Conservation (phyloP, 92 coral and sea anemone genomes). For the Meandrina meandrites region DNA sequence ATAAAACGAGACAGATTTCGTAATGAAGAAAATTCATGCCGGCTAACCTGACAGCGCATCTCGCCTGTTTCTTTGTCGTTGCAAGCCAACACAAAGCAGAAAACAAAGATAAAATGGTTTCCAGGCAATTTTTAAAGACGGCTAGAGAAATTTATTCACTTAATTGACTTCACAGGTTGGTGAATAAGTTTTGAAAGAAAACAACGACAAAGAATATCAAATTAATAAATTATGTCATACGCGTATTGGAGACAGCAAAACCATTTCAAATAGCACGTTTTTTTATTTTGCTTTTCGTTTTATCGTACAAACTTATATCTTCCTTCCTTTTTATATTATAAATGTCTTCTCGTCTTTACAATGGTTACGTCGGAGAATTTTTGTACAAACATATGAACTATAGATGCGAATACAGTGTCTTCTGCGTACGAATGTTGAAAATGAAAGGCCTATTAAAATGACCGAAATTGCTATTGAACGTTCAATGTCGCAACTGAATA, state of each 20-base stretch:
- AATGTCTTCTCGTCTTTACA: slow-evolving; percentile 52
- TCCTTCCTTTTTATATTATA: slow-evolving; percentile 64
- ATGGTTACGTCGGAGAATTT: slow-evolving; percentile 36
- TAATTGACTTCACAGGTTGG: slow-evolving; percentile 42
- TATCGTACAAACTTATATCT: slow-evolving; percentile 77
- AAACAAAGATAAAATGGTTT: slow-evolving; percentile 42
- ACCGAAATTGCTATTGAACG: slow-evolving; percentile 46
- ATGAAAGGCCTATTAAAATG: slow-evolving; percentile 37
- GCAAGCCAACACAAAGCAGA: slow-evolving; percentile 6
- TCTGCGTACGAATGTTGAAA: slow-evolving; percentile 46
- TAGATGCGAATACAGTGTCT: slow-evolving; percentile 41
- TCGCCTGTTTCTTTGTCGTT: slow-evolving; percentile 16
- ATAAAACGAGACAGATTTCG: slow-evolving; percentile 20
- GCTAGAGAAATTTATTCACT: slow-evolving; percentile 39
- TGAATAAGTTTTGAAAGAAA: slow-evolving; percentile 66
- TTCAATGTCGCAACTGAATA: slow-evolving; percentile 48
- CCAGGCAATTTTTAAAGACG: slow-evolving; percentile 37
- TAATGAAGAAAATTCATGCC: slow-evolving; percentile 29
- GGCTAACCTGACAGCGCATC: background rate
- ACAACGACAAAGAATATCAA: slow-evolving; percentile 70
- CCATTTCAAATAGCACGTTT: slow-evolving; percentile 75
- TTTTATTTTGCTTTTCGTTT: slow-evolving; percentile 59
- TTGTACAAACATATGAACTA: slow-evolving; percentile 62
- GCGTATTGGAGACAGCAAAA: slow-evolving; percentile 55
- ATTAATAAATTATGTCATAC: slow-evolving; percentile 82